phyloP scores from a whole-genome alignment of 2,797 vertebrate species.

The Hydrocynus forskahlii region DNA sequence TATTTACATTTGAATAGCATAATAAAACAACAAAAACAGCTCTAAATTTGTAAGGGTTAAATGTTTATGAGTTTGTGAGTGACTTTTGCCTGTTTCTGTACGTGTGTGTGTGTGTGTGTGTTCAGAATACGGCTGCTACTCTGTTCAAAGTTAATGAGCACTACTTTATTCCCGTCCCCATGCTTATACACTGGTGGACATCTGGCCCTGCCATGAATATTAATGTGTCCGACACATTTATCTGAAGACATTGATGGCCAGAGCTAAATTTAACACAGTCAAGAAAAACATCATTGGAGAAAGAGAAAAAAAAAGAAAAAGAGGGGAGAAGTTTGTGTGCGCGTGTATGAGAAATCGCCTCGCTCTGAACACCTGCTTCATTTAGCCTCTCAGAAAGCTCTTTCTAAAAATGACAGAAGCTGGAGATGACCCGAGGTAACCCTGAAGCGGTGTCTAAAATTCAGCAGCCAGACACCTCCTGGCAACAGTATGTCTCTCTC shows the following conservation, averaged over 20 bases:
- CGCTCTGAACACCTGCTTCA: conserved; percentile 43
- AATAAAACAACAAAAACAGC: not conserved
- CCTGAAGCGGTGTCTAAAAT: conserved; percentile 22
- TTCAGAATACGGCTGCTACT: conserved; percentile 19
- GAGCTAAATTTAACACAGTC: conserved; percentile 51
- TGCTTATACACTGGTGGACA: conserved; percentile 35
- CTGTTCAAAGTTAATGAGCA: conserved; percentile 32
- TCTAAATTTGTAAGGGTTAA: not conserved
- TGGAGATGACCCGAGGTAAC: conserved; percentile 44
- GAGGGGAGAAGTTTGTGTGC: conserved; percentile 7
- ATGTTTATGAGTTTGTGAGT: not conserved
- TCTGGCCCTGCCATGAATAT: conserved; percentile 53
- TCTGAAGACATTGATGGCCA: conserved; percentile 50
- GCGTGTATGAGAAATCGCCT: conserved; percentile 26
- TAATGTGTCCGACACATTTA: conserved; percentile 51
- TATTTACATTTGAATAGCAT: not conserved
- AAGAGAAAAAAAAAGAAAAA: conserved; percentile 17
- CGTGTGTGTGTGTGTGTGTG: not conserved
- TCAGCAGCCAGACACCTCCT: conserved; percentile 18
- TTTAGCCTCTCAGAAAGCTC: conserved; percentile 36
- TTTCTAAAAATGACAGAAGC: conserved; percentile 34
- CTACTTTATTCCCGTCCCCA: conserved; percentile 26
- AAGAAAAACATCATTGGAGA: conserved; percentile 34
- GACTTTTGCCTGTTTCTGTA: not conserved
- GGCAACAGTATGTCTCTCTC: not conserved